A percentile compares a stretch with the other conserved stretches of the same genome.
Conservation (phyloP, 2,888 invertebrate genomes). For the Odiellus spinosus region DNA sequence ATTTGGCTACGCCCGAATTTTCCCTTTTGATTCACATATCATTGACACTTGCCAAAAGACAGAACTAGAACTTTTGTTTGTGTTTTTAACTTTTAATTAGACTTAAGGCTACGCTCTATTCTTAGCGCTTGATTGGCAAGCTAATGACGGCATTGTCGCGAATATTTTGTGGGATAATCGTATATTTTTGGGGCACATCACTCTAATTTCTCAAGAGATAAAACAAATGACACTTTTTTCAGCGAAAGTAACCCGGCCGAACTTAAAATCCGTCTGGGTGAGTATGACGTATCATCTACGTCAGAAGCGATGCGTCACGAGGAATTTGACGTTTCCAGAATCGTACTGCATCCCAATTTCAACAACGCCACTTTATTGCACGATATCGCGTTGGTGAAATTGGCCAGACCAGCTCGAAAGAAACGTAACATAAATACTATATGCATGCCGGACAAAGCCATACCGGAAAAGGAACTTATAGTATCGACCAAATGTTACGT, state of each 20-base stretch:
- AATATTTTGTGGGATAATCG: no score
- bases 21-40: no score
- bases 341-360: slow-evolving; percentile 23
- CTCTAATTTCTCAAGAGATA: no score
- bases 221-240: neutral
- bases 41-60: no score
- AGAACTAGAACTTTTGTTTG: no score
- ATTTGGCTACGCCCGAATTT: no score
- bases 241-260: slow-evolving; percentile 7
- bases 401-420: slow-evolving; percentile 23
- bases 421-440: slow-evolving; percentile 28
- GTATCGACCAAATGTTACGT: slow-evolving; percentile 25
- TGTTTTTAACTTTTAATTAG: no score
- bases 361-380: slow-evolving; percentile 28
- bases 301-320: slow-evolving; percentile 29
- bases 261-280: slow-evolving; percentile 32
- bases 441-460: slow-evolving; percentile 26
- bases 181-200: no score
- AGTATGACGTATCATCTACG: slow-evolving; percentile 31
- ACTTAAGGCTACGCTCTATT: no score
- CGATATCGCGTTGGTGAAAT: slow-evolving; percentile 30
- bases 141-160: no score
- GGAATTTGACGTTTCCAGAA: slow-evolving; percentile 25
- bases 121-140: no score
- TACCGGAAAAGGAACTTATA: slow-evolving; percentile 14